Evolutionary conservation across 1,140 invertebrate genomes (phyloP).

Genomic region (Andrena cerasifolii): DNA sequence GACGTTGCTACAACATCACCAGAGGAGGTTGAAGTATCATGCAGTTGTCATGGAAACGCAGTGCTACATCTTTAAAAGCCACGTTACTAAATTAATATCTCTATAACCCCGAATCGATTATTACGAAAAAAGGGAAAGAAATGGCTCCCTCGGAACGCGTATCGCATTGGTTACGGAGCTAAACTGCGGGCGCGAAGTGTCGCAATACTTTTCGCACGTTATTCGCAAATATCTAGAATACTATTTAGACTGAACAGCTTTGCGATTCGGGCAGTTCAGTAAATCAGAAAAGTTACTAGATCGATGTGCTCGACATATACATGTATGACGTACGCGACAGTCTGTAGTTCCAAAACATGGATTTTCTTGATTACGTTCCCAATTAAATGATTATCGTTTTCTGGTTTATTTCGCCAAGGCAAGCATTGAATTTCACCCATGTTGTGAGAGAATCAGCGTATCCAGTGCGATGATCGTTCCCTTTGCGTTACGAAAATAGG

Average conservation of each 20-base stretch:
- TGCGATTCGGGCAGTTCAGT: background rate
- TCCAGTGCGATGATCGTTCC: conserved; percentile 17
- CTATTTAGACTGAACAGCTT: background rate
- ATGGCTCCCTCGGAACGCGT: background rate
- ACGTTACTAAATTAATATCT: conserved; percentile 27
- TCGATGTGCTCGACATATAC: conserved; percentile 44
- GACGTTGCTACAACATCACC: background rate
- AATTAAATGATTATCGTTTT: conserved; percentile 36
- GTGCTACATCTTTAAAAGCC: conserved; percentile 19
- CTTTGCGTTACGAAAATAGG: conserved; percentile 51
- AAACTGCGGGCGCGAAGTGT: background rate
- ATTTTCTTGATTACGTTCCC: conserved; percentile 46
- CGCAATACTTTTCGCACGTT: too few species aligned
- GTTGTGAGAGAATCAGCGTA: background rate
- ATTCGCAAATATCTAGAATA: background rate
- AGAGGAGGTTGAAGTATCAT: background rate
- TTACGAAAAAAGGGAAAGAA: conserved; percentile 7
- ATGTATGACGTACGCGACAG: conserved; percentile 68
- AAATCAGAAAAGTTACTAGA: conserved; percentile 57
- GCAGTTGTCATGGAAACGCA: conserved; percentile 45
- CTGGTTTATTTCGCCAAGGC: background rate
- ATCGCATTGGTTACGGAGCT: background rate
- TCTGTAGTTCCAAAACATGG: conserved; percentile 69
- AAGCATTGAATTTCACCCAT: conserved; percentile 6
- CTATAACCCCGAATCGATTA: background rate